A percentile compares a stretch with the other conserved stretches of the same genome.
These are phyloP conservation scores for Prenolepis imparis DNA, from an alignment of 2,888 invertebrate species.

Conservation along the genomic window DNA sequence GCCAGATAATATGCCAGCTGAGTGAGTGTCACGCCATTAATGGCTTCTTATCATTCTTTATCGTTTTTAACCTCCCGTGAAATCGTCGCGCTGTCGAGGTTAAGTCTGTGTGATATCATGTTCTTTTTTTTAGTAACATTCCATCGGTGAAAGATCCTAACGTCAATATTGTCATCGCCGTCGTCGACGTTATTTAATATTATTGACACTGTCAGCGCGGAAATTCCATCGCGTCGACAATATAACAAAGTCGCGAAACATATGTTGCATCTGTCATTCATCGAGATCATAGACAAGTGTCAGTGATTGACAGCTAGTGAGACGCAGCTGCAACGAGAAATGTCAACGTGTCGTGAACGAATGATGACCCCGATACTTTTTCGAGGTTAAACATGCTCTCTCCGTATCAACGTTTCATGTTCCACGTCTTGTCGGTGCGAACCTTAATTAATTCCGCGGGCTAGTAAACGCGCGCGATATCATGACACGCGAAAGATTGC, in stretches of 20 bases:
- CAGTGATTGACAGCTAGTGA: neutral
- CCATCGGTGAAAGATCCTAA: neutral
- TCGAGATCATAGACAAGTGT: neutral
- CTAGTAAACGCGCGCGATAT: neutral
- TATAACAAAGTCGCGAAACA: neutral
- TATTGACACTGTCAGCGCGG: neutral
- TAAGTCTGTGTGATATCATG: conserved; percentile 61
- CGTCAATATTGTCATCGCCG: neutral
- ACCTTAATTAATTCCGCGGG: neutral
- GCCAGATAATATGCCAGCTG: conserved; percentile 10
- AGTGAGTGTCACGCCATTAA: neutral
- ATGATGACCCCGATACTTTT: neutral
- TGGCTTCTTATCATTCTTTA: conserved; percentile 45
- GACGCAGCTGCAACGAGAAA: neutral
- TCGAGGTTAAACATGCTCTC: conserved; percentile 60
- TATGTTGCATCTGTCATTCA: neutral
- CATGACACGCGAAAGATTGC: neutral
- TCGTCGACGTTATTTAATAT: neutral
- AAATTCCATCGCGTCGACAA: neutral
- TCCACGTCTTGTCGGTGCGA: neutral
- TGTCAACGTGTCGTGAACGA: neutral
- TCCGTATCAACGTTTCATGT: neutral
- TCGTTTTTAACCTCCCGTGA: conserved; percentile 58
- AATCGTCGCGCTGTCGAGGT: conserved; percentile 65
- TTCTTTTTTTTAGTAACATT: neutral